Evolutionary conservation across 2,888 invertebrate species (phyloP).

Genomic region (Xanthia icteritia): DNA sequence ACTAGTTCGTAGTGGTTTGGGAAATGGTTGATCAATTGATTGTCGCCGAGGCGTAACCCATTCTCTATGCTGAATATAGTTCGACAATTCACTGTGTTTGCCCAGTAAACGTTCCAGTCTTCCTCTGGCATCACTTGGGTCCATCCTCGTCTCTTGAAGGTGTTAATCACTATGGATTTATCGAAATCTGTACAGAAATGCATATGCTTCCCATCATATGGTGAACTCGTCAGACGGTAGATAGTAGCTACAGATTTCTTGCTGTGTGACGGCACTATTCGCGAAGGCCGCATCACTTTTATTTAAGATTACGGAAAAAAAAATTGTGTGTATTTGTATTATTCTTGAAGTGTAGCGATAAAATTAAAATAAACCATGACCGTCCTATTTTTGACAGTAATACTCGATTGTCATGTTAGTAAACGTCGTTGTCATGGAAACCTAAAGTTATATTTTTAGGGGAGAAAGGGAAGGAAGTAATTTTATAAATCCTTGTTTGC

Average conservation of each 20-base stretch:
- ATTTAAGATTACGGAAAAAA: not conserved
- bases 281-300: slow-evolving; percentile 40
- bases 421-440: slow-evolving; percentile 57
- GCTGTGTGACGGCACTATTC: slow-evolving; percentile 50
- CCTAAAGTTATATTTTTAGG: slow-evolving; percentile 16
- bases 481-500: slow-evolving; percentile 12
- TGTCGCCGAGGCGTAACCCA: slow-evolving; percentile 91
- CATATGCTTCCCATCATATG: slow-evolving; percentile 92
- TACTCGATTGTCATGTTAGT: slow-evolving; percentile 43
- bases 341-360: slow-evolving; percentile 15
- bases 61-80: slow-evolving; percentile 92
- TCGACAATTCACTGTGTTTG: slow-evolving; percentile 96
- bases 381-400: slow-evolving; percentile 33
- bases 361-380: slow-evolving; percentile 41
- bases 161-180: slow-evolving; percentile 76
- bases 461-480: slow-evolving; percentile 3
- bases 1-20: slow-evolving; percentile 98
- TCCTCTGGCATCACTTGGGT: slow-evolving; percentile 95
- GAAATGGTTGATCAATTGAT: slow-evolving; percentile 98
- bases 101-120: slow-evolving; percentile 99
- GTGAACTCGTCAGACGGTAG: slow-evolving; percentile 55
- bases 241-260: slow-evolving; percentile 93
- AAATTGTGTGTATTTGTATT: not conserved
- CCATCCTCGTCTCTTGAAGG: slow-evolving; percentile 90
- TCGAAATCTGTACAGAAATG: slow-evolving; percentile 79